Percentiles rank a stretch among this genome's conserved stretches.
Evolutionary conservation across 2,888 invertebrate species (phyloP).

Genomic region (Eledone cirrhosa): DNA sequence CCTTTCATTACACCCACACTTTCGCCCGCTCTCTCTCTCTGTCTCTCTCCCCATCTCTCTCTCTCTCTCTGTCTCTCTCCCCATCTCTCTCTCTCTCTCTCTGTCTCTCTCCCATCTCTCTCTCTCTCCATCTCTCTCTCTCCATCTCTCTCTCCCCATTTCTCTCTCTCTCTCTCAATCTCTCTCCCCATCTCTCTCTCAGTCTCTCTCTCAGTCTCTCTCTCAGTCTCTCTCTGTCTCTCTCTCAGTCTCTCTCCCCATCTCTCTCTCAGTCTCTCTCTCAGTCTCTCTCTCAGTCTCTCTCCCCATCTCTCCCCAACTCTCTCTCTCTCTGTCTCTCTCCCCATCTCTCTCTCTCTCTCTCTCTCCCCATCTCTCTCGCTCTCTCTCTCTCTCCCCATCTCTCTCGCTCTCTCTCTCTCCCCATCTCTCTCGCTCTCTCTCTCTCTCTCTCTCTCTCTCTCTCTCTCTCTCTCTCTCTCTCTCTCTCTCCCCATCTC

Average conservation of each 20-base stretch:
- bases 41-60: conserved; percentile 28
- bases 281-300: neutral
- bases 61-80: conserved; percentile 30
- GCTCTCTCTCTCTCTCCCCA: conserved; percentile 10
- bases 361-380: conserved; percentile 27
- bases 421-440: conserved; percentile 25
- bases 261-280: neutral
- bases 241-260: neutral
- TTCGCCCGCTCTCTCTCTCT: conserved; percentile 23
- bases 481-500: conserved; percentile 16
- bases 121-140: neutral
- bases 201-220: neutral
- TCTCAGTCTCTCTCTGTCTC: neutral
- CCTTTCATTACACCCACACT: neutral
- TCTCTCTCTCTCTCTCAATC: too few relatives aligned
- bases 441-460: conserved; percentile 18
- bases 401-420: conserved; percentile 27
- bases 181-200: conserved; percentile 13
- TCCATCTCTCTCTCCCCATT: conserved; percentile 1
- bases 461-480: conserved; percentile 28
- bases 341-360: conserved; percentile 22
- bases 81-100: conserved; percentile 29
- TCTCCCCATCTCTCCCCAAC: too few relatives aligned
- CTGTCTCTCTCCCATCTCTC: conserved; percentile 28
- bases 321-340: too few relatives aligned